These are phyloP conservation scores for Schizotus pectinicornis DNA, from an alignment of 2,888 invertebrate species.

Conservation along the genomic window DNA sequence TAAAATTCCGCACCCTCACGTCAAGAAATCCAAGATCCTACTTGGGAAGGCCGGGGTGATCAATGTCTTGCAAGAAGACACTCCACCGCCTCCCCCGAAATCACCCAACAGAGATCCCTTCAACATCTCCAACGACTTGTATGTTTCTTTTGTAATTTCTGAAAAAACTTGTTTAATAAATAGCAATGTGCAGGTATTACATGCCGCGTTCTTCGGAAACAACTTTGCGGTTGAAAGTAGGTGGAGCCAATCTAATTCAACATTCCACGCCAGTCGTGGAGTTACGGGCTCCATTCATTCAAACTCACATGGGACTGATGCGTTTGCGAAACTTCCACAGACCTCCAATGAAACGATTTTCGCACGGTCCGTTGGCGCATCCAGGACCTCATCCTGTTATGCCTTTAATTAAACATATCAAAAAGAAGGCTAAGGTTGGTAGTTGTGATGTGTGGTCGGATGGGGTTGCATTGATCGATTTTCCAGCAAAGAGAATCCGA, in stretches of 20 bases:
- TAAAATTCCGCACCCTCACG: slow-evolving; percentile 92
- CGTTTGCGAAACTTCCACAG: slow-evolving; percentile 93
- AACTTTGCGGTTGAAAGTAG: slow-evolving; percentile 81
- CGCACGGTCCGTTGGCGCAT: slow-evolving; percentile 78
- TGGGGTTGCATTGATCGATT: slow-evolving; percentile 17
- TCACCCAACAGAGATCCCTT: slow-evolving; percentile 94
- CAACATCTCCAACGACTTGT: slow-evolving; percentile 98
- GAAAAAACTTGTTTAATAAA: slow-evolving; percentile 4
- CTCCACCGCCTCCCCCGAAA: slow-evolving; percentile 89
- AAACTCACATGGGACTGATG: slow-evolving; percentile 87
- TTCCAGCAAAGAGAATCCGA: slow-evolving; percentile 87
- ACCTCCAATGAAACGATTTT: slow-evolving; percentile 85
- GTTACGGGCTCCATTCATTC: slow-evolving; percentile 91
- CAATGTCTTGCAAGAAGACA: slow-evolving; percentile 91
- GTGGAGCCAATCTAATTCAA: slow-evolving; percentile 90
- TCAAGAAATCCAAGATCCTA: slow-evolving; percentile 90
- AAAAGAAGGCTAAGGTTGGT: slow-evolving; percentile 82
- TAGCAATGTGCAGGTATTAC: slow-evolving; percentile 74
- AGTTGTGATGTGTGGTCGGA: slow-evolving; percentile 2
- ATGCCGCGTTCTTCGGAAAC: slow-evolving; percentile 86
- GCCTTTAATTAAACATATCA: slow-evolving; percentile 88
- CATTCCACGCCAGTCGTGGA: slow-evolving; percentile 98
- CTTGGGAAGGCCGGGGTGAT: slow-evolving; percentile 96
- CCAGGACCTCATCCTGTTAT: slow-evolving; percentile 81
- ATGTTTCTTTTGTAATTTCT: slow-evolving; percentile 51